Percentiles rank a stretch among this genome's conserved stretches.
Evolutionary conservation across 2,888 invertebrate genomes (phyloP).

Genomic region (Chirona hameri): DNA sequence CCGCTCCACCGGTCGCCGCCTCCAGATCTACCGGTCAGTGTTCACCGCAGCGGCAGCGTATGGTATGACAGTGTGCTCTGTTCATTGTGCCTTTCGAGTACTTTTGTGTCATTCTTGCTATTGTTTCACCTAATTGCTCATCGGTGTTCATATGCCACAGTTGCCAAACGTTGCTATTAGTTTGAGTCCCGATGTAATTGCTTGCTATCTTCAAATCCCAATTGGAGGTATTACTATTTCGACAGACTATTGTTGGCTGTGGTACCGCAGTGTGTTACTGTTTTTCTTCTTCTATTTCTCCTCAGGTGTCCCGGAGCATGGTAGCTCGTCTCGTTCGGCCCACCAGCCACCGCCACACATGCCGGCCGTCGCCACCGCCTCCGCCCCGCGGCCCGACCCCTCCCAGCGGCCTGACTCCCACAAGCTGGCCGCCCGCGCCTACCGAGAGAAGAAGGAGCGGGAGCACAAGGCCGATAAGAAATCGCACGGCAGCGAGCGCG

Average conservation of each 20-base stretch:
- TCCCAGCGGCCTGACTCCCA: constrained; percentile 28
- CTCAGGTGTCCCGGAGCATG: neutral
- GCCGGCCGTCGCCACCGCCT: neutral
- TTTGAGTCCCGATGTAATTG: too few species aligned
- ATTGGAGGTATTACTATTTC: too few species aligned
- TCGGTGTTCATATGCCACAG: too few species aligned
- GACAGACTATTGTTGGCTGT: too few species aligned
- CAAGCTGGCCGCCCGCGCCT: constrained; percentile 38
- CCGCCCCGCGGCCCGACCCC: neutral
- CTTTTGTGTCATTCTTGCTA: too few species aligned
- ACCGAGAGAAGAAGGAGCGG: constrained; percentile 37
- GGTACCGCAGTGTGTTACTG: too few species aligned
- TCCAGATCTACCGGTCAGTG: neutral
- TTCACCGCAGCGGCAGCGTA: neutral
- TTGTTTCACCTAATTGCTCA: too few species aligned
- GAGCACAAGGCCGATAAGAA: constrained; percentile 39
- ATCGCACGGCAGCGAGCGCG: neutral
- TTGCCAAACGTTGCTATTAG: too few species aligned
- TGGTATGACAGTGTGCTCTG: too few species aligned
- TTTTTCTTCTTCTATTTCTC: too few species aligned
- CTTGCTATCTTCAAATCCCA: too few species aligned
- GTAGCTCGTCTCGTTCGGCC: neutral
- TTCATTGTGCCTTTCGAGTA: too few species aligned
- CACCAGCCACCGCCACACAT: neutral
- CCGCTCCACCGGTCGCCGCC: neutral